phyloP scores from a whole-genome alignment of 2,888 invertebrate species.

The Ischnus inquisitorius region DNA sequence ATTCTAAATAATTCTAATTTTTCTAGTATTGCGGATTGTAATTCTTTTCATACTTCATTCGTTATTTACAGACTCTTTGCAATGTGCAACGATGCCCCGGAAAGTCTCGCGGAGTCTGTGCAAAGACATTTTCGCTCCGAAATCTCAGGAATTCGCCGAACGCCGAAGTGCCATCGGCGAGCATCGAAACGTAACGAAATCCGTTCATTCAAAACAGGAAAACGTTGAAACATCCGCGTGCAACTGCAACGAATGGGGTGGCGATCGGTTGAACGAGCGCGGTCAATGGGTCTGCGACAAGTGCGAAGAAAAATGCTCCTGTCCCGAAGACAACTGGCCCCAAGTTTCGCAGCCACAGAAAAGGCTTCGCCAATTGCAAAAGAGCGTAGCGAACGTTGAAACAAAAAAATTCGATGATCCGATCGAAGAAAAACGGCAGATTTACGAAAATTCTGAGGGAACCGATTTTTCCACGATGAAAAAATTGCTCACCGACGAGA shows the following conservation, averaged over 20 bases:
- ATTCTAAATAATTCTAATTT: too few relatives aligned
- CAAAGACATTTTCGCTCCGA: background rate
- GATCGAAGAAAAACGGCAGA: too few relatives aligned
- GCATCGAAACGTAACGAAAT: slow-evolving; percentile 21
- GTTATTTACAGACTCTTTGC: slow-evolving; percentile 24
- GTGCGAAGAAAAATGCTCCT: slow-evolving; percentile 66
- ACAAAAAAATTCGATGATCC: background rate
- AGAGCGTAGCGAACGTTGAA: background rate
- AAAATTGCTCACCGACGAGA: slow-evolving; percentile 10
- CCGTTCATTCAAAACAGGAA: slow-evolving; percentile 1
- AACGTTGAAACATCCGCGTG: slow-evolving; percentile 40
- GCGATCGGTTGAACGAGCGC: slow-evolving; percentile 50
- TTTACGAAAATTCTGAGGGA: background rate
- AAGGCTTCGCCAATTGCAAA: background rate
- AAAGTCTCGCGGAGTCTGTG: slow-evolving; percentile 66
- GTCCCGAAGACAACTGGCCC: slow-evolving; percentile 13
- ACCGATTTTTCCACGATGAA: background rate
- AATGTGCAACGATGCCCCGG: slow-evolving; percentile 60
- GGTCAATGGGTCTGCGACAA: slow-evolving; percentile 66
- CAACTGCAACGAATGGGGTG: slow-evolving; percentile 62
- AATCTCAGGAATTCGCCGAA: background rate
- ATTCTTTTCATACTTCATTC: too few relatives aligned
- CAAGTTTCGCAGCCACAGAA: slow-evolving; percentile 1
- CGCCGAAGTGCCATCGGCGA: background rate
- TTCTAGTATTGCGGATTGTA: too few relatives aligned